Conservation (phyloP, 92 coral and sea anemone genomes). For the Plumapathes pennacea region DNA sequence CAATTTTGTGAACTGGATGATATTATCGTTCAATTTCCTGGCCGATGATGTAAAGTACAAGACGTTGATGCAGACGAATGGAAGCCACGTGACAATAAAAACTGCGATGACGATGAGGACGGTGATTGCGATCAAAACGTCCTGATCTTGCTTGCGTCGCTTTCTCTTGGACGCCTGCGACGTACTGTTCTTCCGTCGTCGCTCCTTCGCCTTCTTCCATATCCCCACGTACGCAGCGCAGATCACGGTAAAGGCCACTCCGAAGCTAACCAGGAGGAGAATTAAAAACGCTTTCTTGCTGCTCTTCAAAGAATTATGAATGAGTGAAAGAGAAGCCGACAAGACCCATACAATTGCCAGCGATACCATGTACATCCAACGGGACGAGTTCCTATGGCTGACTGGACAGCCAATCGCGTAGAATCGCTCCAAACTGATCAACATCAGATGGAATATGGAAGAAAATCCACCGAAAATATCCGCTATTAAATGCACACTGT, state of each 20-base stretch:
- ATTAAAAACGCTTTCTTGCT: conserved; percentile 51
- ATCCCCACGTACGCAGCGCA: conserved; percentile 63
- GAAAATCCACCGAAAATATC: conserved; percentile 74
- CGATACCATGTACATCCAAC: conserved; percentile 33
- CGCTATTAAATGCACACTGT: conserved; percentile 26
- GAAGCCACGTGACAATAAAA: conserved; percentile 69
- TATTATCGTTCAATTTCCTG: conserved; percentile 14
- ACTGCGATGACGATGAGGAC: conserved; percentile 66
- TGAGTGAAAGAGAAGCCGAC: conserved; percentile 51
- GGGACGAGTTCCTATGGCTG: conserved; percentile 68
- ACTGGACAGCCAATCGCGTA: conserved; percentile 69
- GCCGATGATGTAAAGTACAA: conserved; percentile 40
- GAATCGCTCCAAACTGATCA: conserved; percentile 65
- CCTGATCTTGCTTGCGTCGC: conserved; percentile 53
- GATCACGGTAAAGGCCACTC: conserved; percentile 46
- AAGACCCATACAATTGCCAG: conserved; percentile 50
- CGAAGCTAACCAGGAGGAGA: conserved; percentile 40
- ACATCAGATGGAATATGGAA: conserved; percentile 63
- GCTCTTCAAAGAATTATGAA: conserved; percentile 36
- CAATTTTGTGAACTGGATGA: conserved; percentile 56
- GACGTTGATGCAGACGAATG: conserved; percentile 61
- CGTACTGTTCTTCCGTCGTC: conserved; percentile 16
- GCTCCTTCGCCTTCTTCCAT: conserved; percentile 48
- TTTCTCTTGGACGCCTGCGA: conserved; percentile 12
- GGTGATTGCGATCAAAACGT: conserved; percentile 62